Evolutionary conservation across 2,113 vertebrate species (phyloP).

Genomic region (Empidonax traillii): DNA sequence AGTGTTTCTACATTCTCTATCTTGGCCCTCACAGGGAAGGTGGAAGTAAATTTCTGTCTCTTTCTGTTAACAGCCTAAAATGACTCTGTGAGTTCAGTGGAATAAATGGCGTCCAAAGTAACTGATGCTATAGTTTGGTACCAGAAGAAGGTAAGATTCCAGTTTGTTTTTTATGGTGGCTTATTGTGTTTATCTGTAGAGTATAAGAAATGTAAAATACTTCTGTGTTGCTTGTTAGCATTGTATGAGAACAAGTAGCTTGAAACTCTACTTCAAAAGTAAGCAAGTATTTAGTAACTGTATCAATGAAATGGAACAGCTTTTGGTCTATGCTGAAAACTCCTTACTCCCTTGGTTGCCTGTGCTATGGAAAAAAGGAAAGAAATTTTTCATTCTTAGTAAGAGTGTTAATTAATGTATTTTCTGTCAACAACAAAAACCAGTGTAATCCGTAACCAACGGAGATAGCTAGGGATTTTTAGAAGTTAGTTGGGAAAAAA

Average conservation of each 20-base stretch:
- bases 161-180: not conserved
- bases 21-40: not conserved
- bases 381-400: not conserved
- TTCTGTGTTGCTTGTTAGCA: not conserved
- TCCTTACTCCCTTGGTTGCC: not conserved
- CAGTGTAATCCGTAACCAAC: not conserved
- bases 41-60: constrained; percentile 65
- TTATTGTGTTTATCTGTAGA: not conserved
- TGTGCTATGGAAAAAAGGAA: not conserved
- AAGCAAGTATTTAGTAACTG: not conserved
- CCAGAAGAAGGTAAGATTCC: constrained; percentile 96
- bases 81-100: constrained; percentile 84
- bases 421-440: not conserved
- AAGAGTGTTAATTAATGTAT: not conserved
- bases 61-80: constrained; percentile 88
- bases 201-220: not conserved
- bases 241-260: not conserved
- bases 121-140: constrained; percentile 99
- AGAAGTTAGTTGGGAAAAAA: not conserved
- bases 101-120: constrained; percentile 99
- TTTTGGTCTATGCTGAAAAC: not conserved
- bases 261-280: not conserved
- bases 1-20: constrained; percentile 13
- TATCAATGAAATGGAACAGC: not conserved
- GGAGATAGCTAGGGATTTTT: not conserved